A percentile compares a stretch with the other conserved stretches of the same genome.
These are phyloP conservation scores for Uloborus diversus DNA, from an alignment of 1,140 invertebrate genomes.

Conservation along the genomic window DNA sequence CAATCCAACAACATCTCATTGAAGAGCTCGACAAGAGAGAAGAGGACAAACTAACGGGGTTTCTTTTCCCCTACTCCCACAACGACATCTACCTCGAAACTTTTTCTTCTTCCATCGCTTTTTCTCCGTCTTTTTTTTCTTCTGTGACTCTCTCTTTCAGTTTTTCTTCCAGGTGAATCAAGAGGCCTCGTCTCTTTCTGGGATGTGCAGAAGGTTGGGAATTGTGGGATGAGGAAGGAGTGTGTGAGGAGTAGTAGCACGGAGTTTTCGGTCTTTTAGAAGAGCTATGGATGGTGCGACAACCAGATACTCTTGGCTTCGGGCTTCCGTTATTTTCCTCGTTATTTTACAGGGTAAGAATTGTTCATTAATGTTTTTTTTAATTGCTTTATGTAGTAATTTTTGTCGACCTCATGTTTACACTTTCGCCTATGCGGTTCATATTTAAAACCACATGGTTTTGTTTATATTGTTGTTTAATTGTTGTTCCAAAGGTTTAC, in stretches of 20 bases:
- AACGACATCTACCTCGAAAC: conserved; percentile 26
- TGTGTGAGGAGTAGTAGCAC: neutral
- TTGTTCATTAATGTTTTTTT: neutral
- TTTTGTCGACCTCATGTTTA: too few species aligned
- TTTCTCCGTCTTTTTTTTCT: neutral
- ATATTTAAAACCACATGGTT: too few species aligned
- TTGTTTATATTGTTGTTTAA: too few species aligned
- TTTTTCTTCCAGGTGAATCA: conserved; percentile 18
- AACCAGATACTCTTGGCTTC: neutral
- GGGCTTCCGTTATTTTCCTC: neutral
- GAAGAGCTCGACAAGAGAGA: conserved; percentile 7
- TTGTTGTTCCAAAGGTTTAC: too few species aligned
- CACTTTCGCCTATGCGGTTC: too few species aligned
- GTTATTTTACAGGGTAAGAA: neutral
- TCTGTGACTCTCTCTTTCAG: neutral
- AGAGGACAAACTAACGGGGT: neutral
- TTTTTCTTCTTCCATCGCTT: neutral
- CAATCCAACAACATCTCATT: conserved; percentile 4
- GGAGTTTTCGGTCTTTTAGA: neutral
- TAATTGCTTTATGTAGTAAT: too few species aligned
- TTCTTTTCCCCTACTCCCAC: neutral
- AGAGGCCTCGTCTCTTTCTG: neutral
- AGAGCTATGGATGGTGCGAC: neutral
- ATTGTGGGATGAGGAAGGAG: neutral
- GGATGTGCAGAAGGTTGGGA: conserved; percentile 14